Conservation (phyloP, 2,888 invertebrate species). For the Dicycla oo region DNA sequence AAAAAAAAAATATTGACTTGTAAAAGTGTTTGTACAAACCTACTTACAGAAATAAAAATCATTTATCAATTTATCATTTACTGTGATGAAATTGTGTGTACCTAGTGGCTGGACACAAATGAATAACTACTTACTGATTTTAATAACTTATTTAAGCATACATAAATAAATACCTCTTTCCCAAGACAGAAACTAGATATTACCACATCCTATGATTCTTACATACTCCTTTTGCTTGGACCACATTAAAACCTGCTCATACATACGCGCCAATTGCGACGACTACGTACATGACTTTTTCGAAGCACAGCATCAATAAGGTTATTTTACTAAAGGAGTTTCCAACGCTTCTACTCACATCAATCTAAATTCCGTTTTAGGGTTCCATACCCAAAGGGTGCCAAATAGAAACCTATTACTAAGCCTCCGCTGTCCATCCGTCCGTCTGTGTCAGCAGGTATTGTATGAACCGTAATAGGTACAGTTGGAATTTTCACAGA, state of each 20-base stretch:
- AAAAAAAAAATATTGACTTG: no score
- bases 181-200: not conserved
- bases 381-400: no score
- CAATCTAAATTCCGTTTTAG: not conserved
- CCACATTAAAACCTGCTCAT: not conserved
- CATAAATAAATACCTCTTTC: not conserved
- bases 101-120: slow-evolving; percentile 2
- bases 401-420: no score
- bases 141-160: not conserved
- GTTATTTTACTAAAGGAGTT: not conserved
- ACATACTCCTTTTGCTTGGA: not conserved
- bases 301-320: no score
- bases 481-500: no score
- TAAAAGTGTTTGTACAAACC: no score
- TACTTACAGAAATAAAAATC: no score
- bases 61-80: no score
- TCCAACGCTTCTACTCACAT: not conserved
- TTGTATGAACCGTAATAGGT: no score
- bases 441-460: no score
- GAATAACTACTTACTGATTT: not conserved
- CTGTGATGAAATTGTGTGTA: no score
- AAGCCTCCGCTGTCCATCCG: no score
- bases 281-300: not conserved
- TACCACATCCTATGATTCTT: not conserved
- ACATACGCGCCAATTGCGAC: fast-evolving